These are phyloP conservation scores for Phalera bucephala DNA, from an alignment of 2,888 invertebrate genomes.

Conservation along the genomic window DNA sequence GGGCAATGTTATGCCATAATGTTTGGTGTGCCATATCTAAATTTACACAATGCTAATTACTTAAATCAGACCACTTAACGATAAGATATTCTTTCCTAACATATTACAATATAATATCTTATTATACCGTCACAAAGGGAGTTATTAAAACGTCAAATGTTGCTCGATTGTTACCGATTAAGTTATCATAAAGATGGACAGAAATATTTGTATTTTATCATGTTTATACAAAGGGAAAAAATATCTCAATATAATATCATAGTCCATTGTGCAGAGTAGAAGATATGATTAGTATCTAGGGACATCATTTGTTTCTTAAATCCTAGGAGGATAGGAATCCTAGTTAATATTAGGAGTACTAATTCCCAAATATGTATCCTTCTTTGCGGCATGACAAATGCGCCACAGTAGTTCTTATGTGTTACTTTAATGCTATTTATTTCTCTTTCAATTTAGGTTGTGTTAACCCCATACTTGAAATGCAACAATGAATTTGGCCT, in stretches of 20 bases:
- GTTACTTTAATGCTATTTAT: slow-evolving; percentile 52
- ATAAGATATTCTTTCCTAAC: slow-evolving; percentile 55
- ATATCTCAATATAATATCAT: slow-evolving; percentile 79
- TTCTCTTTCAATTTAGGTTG: slow-evolving; percentile 52
- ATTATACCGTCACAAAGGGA: slow-evolving; percentile 75
- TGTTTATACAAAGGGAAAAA: slow-evolving; percentile 77
- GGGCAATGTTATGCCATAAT: slow-evolving; percentile 6
- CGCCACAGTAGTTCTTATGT: slow-evolving; percentile 50
- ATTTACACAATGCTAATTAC: slow-evolving; percentile 47
- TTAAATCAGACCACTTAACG: slow-evolving; percentile 54
- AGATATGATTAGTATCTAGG: slow-evolving; percentile 69
- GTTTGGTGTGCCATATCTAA: slow-evolving; percentile 19
- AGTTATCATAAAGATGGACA: slow-evolving; percentile 71
- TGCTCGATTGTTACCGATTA: slow-evolving; percentile 79
- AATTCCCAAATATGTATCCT: slow-evolving; percentile 68
- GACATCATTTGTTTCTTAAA: slow-evolving; percentile 66
- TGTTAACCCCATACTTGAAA: slow-evolving; percentile 67
- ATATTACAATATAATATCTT: slow-evolving; percentile 51
- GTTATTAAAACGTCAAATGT: slow-evolving; percentile 68
- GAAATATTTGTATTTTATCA: slow-evolving; percentile 81
- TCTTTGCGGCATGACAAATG: slow-evolving; percentile 68
- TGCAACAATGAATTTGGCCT: slow-evolving; percentile 76
- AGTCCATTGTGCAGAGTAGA: slow-evolving; percentile 80
- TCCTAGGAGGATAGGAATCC: too few relatives aligned
- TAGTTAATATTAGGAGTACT: slow-evolving; percentile 72